These are phyloP conservation scores for Acanthopagrus latus DNA, from an alignment of 2,797 vertebrate genomes.

Conservation along the genomic window DNA sequence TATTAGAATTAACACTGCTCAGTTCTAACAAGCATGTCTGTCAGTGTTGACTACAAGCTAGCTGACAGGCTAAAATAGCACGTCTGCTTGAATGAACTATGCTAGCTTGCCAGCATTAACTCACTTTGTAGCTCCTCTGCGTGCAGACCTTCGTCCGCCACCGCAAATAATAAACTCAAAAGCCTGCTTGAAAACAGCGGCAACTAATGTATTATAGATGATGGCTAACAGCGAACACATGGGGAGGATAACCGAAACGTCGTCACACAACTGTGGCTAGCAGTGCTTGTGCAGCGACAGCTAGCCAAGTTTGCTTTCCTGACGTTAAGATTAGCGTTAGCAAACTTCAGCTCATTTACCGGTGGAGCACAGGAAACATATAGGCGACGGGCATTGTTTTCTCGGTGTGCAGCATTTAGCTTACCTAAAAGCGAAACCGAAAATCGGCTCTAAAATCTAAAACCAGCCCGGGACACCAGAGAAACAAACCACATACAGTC, in stretches of 20 bases:
- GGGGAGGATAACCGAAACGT: conserved; percentile 56
- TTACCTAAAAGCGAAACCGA: background rate
- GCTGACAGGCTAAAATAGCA: conserved; percentile 50
- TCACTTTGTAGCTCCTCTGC: conserved; percentile 6
- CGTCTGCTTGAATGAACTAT: conserved; percentile 67
- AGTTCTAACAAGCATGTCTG: background rate
- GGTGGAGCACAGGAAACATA: conserved; percentile 1
- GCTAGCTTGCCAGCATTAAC: conserved; percentile 35
- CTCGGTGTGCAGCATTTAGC: background rate
- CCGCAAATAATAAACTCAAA: background rate
- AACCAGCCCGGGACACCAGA: background rate
- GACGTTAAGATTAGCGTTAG: conserved; percentile 44
- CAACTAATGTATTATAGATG: background rate
- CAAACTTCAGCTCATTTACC: conserved; percentile 46
- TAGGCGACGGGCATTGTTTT: background rate
- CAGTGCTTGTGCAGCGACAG: conserved; percentile 49
- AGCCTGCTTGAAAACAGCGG: background rate
- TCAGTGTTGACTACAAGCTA: conserved; percentile 19
- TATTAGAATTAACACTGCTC: background rate
- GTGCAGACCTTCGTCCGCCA: background rate
- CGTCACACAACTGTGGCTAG: conserved; percentile 77
- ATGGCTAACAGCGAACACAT: background rate
- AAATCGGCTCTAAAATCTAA: background rate
- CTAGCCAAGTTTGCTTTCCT: conserved; percentile 65
- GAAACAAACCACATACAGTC: conserved; percentile 26